Evolutionary conservation across 2,113 vertebrate species (phyloP).

Genomic region (Laticauda colubrina): DNA sequence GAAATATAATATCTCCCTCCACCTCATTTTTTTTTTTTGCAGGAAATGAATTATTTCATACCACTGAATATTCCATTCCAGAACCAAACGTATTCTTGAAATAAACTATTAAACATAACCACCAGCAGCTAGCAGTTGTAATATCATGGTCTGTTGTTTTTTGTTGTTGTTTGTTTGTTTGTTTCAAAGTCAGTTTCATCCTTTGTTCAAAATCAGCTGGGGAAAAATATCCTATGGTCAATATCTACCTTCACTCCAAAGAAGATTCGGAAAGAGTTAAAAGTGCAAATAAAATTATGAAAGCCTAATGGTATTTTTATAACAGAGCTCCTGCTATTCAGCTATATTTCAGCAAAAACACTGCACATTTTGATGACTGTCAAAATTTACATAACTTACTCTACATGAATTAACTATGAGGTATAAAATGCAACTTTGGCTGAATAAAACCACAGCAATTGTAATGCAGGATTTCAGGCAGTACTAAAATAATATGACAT

Average conservation of each 20-base stretch:
- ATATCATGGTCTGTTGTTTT: background rate
- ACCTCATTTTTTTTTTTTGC: background rate
- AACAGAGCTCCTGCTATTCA: conserved; percentile 63
- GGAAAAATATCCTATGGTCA: conserved; percentile 27
- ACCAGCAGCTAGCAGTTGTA: background rate
- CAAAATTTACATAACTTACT: conserved; percentile 79
- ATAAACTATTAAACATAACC: conserved; percentile 43
- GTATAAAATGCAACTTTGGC: conserved; percentile 75
- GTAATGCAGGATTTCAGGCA: conserved; percentile 63
- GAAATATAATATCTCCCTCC: background rate
- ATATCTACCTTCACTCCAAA: conserved; percentile 37
- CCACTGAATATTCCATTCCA: conserved; percentile 49
- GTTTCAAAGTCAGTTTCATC: conserved; percentile 47
- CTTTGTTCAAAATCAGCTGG: conserved; percentile 37
- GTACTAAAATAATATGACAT: conserved; percentile 52
- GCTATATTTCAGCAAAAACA: conserved; percentile 70
- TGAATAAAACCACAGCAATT: conserved; percentile 64
- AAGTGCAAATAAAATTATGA: conserved; percentile 68
- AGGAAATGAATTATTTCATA: background rate
- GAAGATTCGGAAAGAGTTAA: conserved; percentile 65
- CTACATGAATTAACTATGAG: conserved; percentile 77
- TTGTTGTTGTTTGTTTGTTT: background rate
- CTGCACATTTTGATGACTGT: conserved; percentile 74
- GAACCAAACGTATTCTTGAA: conserved; percentile 39
- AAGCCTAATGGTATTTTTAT: conserved; percentile 65